A percentile compares a stretch with the other conserved stretches of the same genome.
Conservation (phyloP, 2,888 invertebrate genomes). For the Drosophila dives region DNA sequence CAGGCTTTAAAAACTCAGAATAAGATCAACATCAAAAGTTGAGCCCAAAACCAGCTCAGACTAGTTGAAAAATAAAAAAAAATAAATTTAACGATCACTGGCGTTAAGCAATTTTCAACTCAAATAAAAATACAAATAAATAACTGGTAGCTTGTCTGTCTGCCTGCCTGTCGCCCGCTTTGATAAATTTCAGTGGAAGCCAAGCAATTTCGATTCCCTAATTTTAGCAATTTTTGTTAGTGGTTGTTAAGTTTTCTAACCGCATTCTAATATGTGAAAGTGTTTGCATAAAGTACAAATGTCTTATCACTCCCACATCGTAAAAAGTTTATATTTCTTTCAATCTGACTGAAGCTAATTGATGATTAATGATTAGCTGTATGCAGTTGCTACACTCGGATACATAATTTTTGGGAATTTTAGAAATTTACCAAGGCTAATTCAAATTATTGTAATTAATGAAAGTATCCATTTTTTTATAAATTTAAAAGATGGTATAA, state of each 20-base stretch:
- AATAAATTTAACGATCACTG: conserved; percentile 61
- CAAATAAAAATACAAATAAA: conserved; percentile 67
- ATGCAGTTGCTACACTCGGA: neutral
- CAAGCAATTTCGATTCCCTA: conserved; percentile 25
- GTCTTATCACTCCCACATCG: neutral
- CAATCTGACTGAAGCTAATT: neutral
- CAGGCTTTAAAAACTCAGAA: conserved; percentile 74
- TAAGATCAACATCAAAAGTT: conserved; percentile 69
- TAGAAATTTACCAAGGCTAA: neutral
- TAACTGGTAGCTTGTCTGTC: conserved; percentile 46
- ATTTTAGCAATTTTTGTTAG: neutral
- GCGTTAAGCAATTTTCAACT: conserved; percentile 76
- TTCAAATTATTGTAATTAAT: neutral
- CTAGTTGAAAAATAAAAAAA: conserved; percentile 32
- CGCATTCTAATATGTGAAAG: neutral
- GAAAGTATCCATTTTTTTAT: neutral
- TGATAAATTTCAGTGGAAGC: conserved; percentile 59
- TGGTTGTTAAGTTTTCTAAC: neutral
- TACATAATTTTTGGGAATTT: neutral
- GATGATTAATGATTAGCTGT: neutral
- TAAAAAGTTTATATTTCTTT: neutral
- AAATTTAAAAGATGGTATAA: neutral
- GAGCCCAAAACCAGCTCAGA: conserved; percentile 35
- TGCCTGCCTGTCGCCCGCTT: conserved; percentile 10
- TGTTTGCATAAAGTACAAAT: neutral